Percentiles rank a stretch among this genome's conserved stretches.
phyloP scores from a whole-genome alignment of 2,113 vertebrate species.

The Rhea pennata region DNA sequence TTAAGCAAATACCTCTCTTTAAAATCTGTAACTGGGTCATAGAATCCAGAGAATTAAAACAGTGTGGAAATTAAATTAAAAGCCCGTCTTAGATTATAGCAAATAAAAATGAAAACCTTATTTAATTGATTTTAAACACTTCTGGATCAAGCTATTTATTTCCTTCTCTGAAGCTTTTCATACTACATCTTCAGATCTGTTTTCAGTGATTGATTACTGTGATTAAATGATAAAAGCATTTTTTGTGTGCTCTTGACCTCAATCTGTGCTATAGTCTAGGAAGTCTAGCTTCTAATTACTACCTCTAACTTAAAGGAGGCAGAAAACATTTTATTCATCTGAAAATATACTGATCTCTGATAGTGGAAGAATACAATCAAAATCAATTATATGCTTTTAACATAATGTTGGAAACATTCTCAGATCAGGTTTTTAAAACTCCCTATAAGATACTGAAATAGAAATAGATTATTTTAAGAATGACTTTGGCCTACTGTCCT shows the following conservation, averaged over 20 bases:
- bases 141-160: constrained; percentile 61
- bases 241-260: constrained; percentile 50
- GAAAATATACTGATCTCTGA: not conserved
- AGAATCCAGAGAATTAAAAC: constrained; percentile 14
- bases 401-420: not conserved
- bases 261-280: not conserved
- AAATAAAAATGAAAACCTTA: constrained; percentile 46
- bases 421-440: not conserved
- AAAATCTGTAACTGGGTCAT: constrained; percentile 20
- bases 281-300: constrained; percentile 23
- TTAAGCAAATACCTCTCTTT: not conserved
- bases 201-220: constrained; percentile 69
- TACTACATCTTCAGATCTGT: constrained; percentile 57
- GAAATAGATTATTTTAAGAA: not conserved
- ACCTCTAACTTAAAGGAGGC: constrained; percentile 9
- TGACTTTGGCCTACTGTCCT: not conserved
- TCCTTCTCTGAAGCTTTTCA: constrained; percentile 59
- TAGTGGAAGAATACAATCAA: not conserved
- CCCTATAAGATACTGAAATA: not conserved
- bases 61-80: constrained; percentile 47
- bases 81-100: constrained; percentile 25
- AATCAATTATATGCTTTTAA: not conserved
- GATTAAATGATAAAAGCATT: constrained; percentile 70
- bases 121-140: constrained; percentile 65
- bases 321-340: constrained; percentile 3